Conservation (phyloP, 1,140 invertebrate species). For the Drosophila parvula region DNA sequence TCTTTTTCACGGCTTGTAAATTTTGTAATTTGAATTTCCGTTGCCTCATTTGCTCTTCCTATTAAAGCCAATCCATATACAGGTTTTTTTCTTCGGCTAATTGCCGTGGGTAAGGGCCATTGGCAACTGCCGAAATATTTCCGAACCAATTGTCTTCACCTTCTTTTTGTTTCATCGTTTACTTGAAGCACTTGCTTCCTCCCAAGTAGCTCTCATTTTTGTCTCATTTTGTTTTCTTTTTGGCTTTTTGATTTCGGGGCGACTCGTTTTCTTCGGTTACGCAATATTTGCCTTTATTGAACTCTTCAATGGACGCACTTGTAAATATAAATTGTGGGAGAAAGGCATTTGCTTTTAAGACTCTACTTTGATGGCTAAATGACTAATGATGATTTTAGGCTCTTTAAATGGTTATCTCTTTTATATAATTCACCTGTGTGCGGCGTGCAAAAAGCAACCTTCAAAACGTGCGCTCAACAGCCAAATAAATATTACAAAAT, state of each 20-base stretch:
- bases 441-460: constrained; percentile 57
- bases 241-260: constrained; percentile 3
- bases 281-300: constrained; percentile 61
- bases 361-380: constrained; percentile 13
- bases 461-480: constrained; percentile 59
- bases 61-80: constrained; percentile 17
- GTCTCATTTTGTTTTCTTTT: constrained; percentile 41
- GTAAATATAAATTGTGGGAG: constrained; percentile 57
- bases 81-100: constrained; percentile 44
- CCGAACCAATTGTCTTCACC: constrained; percentile 51
- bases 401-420: constrained; percentile 33
- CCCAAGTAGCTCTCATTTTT: constrained; percentile 54
- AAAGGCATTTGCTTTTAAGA: constrained; percentile 44
- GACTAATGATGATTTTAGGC: constrained; percentile 48
- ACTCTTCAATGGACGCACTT: constrained; percentile 53
- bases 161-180: neutral
- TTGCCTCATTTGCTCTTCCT: constrained; percentile 68
- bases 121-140: constrained; percentile 33
- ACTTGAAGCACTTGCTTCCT: constrained; percentile 25
- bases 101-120: constrained; percentile 64
- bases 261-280: constrained; percentile 50
- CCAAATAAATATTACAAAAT: constrained; percentile 65
- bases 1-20: constrained; percentile 54
- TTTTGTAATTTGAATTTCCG: constrained; percentile 77
- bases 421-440: constrained; percentile 42